Evolutionary conservation across 2,888 invertebrate species (phyloP).

Genomic region (Autographa pulchrina): DNA sequence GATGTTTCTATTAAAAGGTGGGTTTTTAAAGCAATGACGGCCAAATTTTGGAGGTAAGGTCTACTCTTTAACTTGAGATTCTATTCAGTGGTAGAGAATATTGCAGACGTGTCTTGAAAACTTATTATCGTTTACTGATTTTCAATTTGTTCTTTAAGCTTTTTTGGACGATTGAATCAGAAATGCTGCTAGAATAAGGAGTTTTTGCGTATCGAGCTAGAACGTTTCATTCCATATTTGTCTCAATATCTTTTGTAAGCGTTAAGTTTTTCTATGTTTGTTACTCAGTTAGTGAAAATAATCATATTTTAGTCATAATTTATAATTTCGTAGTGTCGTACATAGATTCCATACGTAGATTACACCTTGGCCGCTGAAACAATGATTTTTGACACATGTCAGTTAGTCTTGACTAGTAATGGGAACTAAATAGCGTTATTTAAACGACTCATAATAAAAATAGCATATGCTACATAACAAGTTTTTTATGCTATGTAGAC

Average conservation of each 20-base stretch:
- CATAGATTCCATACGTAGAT: too few relatives aligned
- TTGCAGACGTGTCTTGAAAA: slow-evolving; percentile 51
- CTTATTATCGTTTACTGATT: slow-evolving; percentile 55
- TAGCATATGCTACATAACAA: too few relatives aligned
- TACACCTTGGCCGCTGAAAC: too few relatives aligned
- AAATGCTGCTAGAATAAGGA: slow-evolving; percentile 26
- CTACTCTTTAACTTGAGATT: slow-evolving; percentile 35
- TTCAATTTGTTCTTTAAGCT: slow-evolving; percentile 54
- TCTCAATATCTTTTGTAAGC: slow-evolving; percentile 11
- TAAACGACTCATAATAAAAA: too few relatives aligned
- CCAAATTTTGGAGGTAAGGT: slow-evolving; percentile 34
- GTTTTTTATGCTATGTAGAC: too few relatives aligned
- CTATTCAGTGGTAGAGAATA: slow-evolving; percentile 46
- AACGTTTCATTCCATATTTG: slow-evolving; percentile 17
- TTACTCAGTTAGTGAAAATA: too few relatives aligned
- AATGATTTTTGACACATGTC: too few relatives aligned
- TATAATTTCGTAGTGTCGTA: too few relatives aligned
- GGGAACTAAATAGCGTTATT: too few relatives aligned
- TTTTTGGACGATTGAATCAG: slow-evolving; percentile 47
- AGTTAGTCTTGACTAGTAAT: too few relatives aligned
- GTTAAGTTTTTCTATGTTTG: too few relatives aligned
- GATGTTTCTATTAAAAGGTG: not conserved
- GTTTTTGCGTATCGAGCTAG: slow-evolving; percentile 17
- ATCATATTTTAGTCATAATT: too few relatives aligned
- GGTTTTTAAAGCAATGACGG: not conserved